Conservation (phyloP, 2,888 invertebrate genomes). For the Ceratothoa steindachneri region DNA sequence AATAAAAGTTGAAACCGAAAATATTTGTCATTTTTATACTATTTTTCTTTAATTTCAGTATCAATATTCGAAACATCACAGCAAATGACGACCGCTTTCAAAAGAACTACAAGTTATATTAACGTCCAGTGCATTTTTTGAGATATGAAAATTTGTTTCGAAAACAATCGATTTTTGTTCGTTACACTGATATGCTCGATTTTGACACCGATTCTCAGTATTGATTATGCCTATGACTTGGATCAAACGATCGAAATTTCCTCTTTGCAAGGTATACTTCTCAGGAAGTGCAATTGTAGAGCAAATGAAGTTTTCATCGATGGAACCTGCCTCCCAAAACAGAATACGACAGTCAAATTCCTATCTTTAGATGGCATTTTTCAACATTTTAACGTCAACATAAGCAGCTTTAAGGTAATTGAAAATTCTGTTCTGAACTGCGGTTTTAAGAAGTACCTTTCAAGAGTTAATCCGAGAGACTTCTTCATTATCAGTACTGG, state of each 20-base stretch:
- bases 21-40: too few relatives aligned
- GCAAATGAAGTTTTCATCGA: neutral
- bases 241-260: neutral
- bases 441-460: neutral
- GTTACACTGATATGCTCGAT: too few relatives aligned
- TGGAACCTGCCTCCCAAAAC: neutral
- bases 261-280: neutral
- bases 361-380: neutral
- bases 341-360: neutral
- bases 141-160: too few relatives aligned
- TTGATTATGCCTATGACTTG: too few relatives aligned
- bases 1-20: too few relatives aligned
- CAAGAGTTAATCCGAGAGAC: neutral
- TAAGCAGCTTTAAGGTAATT: neutral
- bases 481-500: conserved; percentile 1
- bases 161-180: too few relatives aligned
- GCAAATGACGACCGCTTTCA: too few relatives aligned
- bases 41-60: too few relatives aligned
- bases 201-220: too few relatives aligned
- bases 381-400: neutral
- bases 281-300: neutral
- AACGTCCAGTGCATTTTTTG: too few relatives aligned
- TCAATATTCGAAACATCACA: too few relatives aligned
- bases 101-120: too few relatives aligned
- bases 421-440: neutral